Evolutionary conservation across 2,113 vertebrate genomes (phyloP).

Genomic region (Martes martes): DNA sequence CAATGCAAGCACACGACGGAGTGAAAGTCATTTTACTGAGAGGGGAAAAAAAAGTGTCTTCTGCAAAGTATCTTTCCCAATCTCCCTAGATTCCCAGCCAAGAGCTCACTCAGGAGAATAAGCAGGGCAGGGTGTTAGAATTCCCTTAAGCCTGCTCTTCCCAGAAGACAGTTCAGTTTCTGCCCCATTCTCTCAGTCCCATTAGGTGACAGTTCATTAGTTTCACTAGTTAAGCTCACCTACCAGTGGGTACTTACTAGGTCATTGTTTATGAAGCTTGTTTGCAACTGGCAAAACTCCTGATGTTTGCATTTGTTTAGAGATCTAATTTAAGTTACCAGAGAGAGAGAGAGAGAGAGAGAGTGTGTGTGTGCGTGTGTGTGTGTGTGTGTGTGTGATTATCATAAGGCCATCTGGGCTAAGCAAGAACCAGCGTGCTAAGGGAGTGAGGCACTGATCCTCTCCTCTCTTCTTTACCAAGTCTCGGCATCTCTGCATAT

Average conservation of each 20-base stretch:
- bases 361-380: too few relatives aligned
- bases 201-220: not conserved
- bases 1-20: not conserved
- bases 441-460: rapidly evolving
- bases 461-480: not conserved
- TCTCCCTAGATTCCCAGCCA: not conserved
- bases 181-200: not conserved
- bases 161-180: not conserved
- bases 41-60: not conserved
- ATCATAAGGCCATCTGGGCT: not conserved
- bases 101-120: not conserved
- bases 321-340: not conserved
- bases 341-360: not conserved
- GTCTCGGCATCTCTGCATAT: not conserved
- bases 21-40: not conserved
- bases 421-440: rapidly evolving
- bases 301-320: not conserved
- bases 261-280: not conserved
- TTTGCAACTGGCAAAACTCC: not conserved
- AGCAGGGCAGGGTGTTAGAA: not conserved
- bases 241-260: not conserved
- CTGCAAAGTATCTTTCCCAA: not conserved
- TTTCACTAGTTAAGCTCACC: not conserved
- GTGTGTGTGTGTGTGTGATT: not conserved
- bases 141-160: not conserved